phyloP scores from a whole-genome alignment of 2,888 invertebrate genomes.

The Altica lythri region DNA sequence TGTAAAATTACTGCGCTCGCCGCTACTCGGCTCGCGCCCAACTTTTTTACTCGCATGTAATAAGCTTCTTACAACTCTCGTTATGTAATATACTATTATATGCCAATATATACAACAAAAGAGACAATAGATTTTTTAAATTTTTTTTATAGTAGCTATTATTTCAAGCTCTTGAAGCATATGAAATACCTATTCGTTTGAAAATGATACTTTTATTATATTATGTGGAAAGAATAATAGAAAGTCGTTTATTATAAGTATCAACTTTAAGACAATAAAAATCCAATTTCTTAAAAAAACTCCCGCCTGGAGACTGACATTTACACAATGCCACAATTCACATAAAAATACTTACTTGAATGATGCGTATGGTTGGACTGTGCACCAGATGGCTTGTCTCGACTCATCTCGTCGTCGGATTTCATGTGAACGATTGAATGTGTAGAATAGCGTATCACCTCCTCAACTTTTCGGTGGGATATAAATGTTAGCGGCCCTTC shows the following conservation, averaged over 20 bases:
- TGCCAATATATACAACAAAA: too few relatives aligned
- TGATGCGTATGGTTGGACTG: constrained; percentile 48
- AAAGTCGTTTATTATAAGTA: too few relatives aligned
- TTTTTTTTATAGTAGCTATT: too few relatives aligned
- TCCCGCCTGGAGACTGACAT: neutral
- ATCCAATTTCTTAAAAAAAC: neutral
- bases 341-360: constrained; percentile 44
- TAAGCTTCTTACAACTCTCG: too few relatives aligned
- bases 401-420: constrained; percentile 50
- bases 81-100: too few relatives aligned
- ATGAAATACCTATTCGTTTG: too few relatives aligned
- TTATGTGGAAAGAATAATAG: constrained; percentile 1
- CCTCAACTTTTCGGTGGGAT: constrained; percentile 13
- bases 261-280: neutral
- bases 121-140: too few relatives aligned
- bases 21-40: too few relatives aligned
- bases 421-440: constrained; percentile 40
- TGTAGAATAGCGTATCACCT: constrained; percentile 17
- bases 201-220: neutral
- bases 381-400: constrained; percentile 46
- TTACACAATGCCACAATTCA: neutral
- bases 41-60: too few relatives aligned
- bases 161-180: too few relatives aligned
- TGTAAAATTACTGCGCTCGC: too few relatives aligned
- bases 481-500: too few relatives aligned